phyloP scores from a whole-genome alignment of 1,140 invertebrate species.

The Plectrocnemia conspersa region DNA sequence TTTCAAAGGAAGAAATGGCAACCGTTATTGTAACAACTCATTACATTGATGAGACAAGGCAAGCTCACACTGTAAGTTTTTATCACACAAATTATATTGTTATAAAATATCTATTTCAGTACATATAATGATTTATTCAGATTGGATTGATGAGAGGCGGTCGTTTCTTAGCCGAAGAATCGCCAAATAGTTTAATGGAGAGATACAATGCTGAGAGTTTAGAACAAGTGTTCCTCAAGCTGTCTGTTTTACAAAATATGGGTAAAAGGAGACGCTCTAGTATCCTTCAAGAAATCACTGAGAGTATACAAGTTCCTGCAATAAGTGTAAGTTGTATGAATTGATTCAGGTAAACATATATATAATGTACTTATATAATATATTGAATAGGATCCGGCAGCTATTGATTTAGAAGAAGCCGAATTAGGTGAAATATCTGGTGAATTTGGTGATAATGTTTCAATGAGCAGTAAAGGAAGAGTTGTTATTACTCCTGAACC shows the following conservation, averaged over 20 bases:
- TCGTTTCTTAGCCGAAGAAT: slow-evolving; percentile 84
- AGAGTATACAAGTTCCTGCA: slow-evolving; percentile 56
- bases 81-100: background rate
- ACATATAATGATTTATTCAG: slow-evolving; percentile 45
- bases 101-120: background rate
- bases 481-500: slow-evolving; percentile 51
- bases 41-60: slow-evolving; percentile 94
- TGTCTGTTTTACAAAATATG: slow-evolving; percentile 78
- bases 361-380: slow-evolving; percentile 11
- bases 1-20: slow-evolving; percentile 78
- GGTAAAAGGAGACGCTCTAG: slow-evolving; percentile 71
- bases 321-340: slow-evolving; percentile 46
- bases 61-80: slow-evolving; percentile 70
- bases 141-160: slow-evolving; percentile 92
- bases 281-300: slow-evolving; percentile 68
- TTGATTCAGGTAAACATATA: background rate
- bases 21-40: slow-evolving; percentile 97
- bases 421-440: slow-evolving; percentile 73
- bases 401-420: slow-evolving; percentile 59
- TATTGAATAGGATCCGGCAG: slow-evolving; percentile 52
- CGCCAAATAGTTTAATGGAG: slow-evolving; percentile 72
- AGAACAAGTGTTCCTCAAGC: slow-evolving; percentile 89
- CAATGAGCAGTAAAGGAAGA: slow-evolving; percentile 63
- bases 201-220: slow-evolving; percentile 74
- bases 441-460: slow-evolving; percentile 79